Percentiles rank a stretch among this genome's conserved stretches.
phyloP scores from a whole-genome alignment of 2,113 vertebrate genomes.

The Pogona vitticeps region DNA sequence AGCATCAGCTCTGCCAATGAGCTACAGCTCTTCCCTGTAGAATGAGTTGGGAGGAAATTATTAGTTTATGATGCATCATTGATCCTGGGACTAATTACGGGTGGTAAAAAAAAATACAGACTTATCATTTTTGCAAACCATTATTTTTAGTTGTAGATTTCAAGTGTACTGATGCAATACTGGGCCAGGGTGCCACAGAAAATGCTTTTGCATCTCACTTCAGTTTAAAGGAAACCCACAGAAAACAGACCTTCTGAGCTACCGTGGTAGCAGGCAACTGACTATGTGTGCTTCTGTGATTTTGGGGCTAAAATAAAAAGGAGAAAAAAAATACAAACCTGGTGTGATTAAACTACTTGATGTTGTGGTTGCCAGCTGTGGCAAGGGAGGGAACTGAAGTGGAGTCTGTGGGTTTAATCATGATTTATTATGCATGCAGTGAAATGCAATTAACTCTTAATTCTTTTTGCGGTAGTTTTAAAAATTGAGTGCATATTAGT shows the following conservation, averaged over 20 bases:
- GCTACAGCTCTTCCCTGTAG: conserved; percentile 7
- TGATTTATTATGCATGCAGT: conserved; percentile 39
- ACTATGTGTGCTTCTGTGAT: conserved; percentile 23
- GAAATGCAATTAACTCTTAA: conserved; percentile 41
- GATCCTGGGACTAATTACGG: neutral
- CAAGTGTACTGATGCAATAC: neutral
- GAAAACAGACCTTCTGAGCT: conserved; percentile 16
- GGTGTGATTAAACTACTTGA: conserved; percentile 36
- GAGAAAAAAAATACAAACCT: conserved; percentile 6
- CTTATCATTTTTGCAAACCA: conserved; percentile 29
- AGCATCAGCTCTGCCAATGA: neutral
- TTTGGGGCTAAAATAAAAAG: conserved; percentile 36
- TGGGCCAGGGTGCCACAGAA: neutral
- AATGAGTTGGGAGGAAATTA: conserved; percentile 10
- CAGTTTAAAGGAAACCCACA: neutral
- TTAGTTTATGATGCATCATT: neutral
- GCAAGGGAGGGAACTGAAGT: conserved; percentile 15
- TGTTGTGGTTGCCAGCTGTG: conserved; percentile 53
- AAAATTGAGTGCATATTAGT: conserved; percentile 26
- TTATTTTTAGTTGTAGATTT: conserved; percentile 10
- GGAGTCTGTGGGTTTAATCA: conserved; percentile 35
- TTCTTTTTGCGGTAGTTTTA: conserved; percentile 36
- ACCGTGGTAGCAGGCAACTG: neutral
- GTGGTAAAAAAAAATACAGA: neutral
- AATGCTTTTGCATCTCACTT: conserved; percentile 22